A percentile compares a stretch with the other conserved stretches of the same genome.
Conservation (phyloP, 2,888 invertebrate genomes). For the Conus canariensis region DNA sequence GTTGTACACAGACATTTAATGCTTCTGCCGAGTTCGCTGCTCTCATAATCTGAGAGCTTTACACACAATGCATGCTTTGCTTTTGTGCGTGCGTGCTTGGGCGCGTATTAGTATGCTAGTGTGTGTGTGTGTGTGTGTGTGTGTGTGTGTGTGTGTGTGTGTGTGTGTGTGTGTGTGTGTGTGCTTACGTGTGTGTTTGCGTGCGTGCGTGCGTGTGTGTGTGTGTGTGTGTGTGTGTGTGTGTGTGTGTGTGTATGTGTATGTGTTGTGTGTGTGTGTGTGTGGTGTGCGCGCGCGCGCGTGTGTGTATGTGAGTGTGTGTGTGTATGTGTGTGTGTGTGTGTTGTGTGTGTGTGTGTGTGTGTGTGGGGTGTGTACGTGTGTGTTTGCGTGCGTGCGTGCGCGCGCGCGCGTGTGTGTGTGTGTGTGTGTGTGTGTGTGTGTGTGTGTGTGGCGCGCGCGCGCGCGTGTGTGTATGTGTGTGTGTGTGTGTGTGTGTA, state of each 20-base stretch:
- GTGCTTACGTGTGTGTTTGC: neutral
- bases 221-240: constrained; percentile 6
- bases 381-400: no score
- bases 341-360: neutral
- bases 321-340: neutral
- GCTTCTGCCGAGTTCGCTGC: no score
- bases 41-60: no score
- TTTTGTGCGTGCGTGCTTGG: neutral
- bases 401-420: no score
- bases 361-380: neutral
- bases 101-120: neutral
- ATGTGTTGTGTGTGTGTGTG: neutral
- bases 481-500: constrained; percentile 15
- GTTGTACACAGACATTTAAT: no score
- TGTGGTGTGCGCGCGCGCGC: neutral
- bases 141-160: neutral
- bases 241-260: neutral
- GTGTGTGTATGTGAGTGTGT: neutral
- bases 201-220: neutral
- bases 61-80: no score
- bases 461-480: neutral
- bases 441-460: no score
- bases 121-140: neutral
- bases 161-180: no score
- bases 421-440: no score